phyloP scores from a whole-genome alignment of 2,113 vertebrate genomes.

The Embiotoca jacksoni region DNA sequence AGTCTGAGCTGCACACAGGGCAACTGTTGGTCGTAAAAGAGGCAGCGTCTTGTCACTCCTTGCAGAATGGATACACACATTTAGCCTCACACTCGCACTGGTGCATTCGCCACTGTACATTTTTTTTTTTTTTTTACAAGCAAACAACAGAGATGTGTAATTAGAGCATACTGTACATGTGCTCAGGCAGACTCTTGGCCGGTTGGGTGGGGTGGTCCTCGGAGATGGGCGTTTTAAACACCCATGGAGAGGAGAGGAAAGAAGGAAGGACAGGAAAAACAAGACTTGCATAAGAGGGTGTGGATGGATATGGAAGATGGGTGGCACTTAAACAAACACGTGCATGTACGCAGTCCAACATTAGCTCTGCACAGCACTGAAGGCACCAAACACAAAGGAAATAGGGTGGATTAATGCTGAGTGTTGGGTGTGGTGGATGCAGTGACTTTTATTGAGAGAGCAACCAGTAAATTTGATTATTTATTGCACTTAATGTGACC shows the following conservation, averaged over 20 bases:
- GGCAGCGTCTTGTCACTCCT: conserved; percentile 61
- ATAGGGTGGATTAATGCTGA: conserved; percentile 40
- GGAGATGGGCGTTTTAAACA: conserved; percentile 74
- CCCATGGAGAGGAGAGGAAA: conserved; percentile 41
- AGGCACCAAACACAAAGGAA: conserved; percentile 62
- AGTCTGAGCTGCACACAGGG: conserved; percentile 56
- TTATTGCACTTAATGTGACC: conserved; percentile 20
- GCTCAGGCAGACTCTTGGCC: conserved; percentile 51
- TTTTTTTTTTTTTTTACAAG: background rate
- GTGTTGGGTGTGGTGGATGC: conserved; percentile 71
- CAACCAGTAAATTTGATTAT: conserved; percentile 33
- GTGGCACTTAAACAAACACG: conserved; percentile 75
- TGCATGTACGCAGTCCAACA: conserved; percentile 59
- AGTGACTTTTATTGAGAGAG: conserved; percentile 53
- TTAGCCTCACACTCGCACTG: conserved; percentile 35
- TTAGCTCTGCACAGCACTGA: conserved; percentile 60
- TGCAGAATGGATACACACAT: conserved; percentile 51
- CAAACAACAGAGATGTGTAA: conserved; percentile 58
- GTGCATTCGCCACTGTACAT: conserved; percentile 17
- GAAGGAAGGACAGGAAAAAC: conserved; percentile 71
- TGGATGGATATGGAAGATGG: conserved; percentile 78
- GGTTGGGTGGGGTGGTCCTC: conserved; percentile 71
- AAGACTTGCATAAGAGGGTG: conserved; percentile 78
- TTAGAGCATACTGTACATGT: conserved; percentile 38
- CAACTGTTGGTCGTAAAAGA: conserved; percentile 64